Conservation (phyloP, 2,797 vertebrate species). For the Mormyrus proboscirostris region DNA sequence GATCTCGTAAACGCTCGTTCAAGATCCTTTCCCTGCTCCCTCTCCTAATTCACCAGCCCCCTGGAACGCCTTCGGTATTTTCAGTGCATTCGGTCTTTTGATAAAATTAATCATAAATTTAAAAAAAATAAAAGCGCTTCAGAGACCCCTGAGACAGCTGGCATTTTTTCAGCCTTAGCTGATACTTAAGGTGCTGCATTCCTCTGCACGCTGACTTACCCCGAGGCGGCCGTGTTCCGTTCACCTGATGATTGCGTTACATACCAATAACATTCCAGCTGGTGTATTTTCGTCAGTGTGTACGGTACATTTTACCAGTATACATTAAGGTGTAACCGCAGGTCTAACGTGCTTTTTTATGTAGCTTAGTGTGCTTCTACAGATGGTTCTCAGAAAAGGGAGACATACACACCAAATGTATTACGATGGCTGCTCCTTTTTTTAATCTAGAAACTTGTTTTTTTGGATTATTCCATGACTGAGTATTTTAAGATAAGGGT, state of each 20-base stretch:
- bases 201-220: not conserved
- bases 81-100: conserved; percentile 61
- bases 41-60: conserved; percentile 50
- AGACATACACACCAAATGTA: not conserved
- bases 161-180: conserved; percentile 19
- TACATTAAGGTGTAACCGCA: not conserved
- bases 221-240: not conserved
- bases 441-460: not conserved
- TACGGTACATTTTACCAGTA: not conserved
- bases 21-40: conserved; percentile 44
- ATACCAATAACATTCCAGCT: not conserved
- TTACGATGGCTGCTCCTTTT: not conserved
- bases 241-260: not conserved
- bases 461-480: not conserved
- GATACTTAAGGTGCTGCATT: not conserved
- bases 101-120: conserved; percentile 58
- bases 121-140: conserved; percentile 30
- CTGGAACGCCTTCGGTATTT: conserved; percentile 48
- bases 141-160: conserved; percentile 23
- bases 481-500: not conserved
- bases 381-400: not conserved
- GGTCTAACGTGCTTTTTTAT: not conserved
- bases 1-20: conserved; percentile 28
- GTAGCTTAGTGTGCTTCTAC: not conserved
- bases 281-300: not conserved